A percentile compares a stretch with the other conserved stretches of the same genome.
These are phyloP conservation scores for Diplodus puntazzo DNA, from an alignment of 2,797 vertebrate genomes.

Conservation along the genomic window DNA sequence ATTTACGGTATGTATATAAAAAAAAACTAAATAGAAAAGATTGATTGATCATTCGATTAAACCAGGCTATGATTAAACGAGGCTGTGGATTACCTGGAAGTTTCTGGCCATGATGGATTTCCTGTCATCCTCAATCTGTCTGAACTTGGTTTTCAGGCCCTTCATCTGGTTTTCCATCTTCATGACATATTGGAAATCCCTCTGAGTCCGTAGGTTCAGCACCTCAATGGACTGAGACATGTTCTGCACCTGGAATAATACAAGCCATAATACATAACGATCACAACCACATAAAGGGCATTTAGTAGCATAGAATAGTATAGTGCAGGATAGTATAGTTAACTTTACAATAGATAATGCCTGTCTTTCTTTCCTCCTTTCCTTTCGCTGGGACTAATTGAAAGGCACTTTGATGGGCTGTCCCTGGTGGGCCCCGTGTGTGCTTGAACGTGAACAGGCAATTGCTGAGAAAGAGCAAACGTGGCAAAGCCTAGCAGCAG, in stretches of 20 bases:
- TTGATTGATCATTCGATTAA: constrained; percentile 15
- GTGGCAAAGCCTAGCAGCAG: background rate
- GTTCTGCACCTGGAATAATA: constrained; percentile 92
- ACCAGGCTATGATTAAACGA: constrained; percentile 19
- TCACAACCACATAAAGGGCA: background rate
- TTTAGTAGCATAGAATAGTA: background rate
- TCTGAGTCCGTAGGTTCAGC: constrained; percentile 96
- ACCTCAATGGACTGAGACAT: constrained; percentile 99
- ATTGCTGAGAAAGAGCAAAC: constrained; percentile 34
- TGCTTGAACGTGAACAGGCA: constrained; percentile 22
- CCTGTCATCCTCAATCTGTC: constrained; percentile 96
- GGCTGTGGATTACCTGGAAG: constrained; percentile 89
- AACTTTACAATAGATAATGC: background rate
- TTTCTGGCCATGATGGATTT: constrained; percentile 96
- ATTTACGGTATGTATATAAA: background rate
- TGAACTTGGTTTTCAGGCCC: constrained; percentile 95
- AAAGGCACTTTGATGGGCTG: constrained; percentile 40
- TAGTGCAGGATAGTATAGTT: background rate
- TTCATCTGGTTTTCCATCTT: constrained; percentile 99
- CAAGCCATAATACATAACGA: background rate
- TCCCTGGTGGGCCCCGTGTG: constrained; percentile 25
- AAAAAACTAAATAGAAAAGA: background rate
- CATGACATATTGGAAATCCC: constrained; percentile 99
- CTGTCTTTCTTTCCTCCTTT: background rate
- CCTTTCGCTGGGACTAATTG: constrained; percentile 28